A percentile compares a stretch with the other conserved stretches of the same genome.
Conservation (phyloP, 2,888 invertebrate genomes). For the Byasa hedistus region DNA sequence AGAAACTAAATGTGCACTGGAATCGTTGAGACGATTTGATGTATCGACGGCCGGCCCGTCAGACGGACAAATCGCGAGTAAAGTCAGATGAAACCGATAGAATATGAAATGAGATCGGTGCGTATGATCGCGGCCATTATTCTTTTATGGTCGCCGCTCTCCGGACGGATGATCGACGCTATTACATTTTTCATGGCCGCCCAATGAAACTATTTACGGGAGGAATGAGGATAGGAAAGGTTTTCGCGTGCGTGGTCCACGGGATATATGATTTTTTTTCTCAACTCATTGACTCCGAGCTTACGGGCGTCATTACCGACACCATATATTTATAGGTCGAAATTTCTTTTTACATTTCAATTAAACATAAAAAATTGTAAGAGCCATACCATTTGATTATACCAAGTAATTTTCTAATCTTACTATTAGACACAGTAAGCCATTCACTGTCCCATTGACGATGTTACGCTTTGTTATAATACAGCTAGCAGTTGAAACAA, state of each 20-base stretch:
- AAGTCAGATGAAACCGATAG: slow-evolving; percentile 52
- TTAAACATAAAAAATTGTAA: slow-evolving; percentile 38
- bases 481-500: too few relatives aligned
- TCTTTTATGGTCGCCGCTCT: slow-evolving; percentile 48
- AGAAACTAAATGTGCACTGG: slow-evolving; percentile 30
- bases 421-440: too few relatives aligned
- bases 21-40: slow-evolving; percentile 36
- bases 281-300: slow-evolving; percentile 68
- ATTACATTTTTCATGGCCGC: slow-evolving; percentile 60
- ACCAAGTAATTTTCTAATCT: too few relatives aligned
- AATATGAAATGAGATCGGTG: slow-evolving; percentile 51
- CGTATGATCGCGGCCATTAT: slow-evolving; percentile 47
- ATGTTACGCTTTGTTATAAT: too few relatives aligned
- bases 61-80: slow-evolving; percentile 46
- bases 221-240: slow-evolving; percentile 38
- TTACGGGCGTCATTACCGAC: slow-evolving; percentile 71
- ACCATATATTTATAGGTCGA: slow-evolving; percentile 64
- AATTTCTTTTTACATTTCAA: slow-evolving; percentile 68
- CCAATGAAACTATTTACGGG: slow-evolving; percentile 54
- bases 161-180: slow-evolving; percentile 52
- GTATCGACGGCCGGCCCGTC: slow-evolving; percentile 36
- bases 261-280: slow-evolving; percentile 55
- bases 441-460: too few relatives aligned
- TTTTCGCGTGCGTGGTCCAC: slow-evolving; percentile 52
- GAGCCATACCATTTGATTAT: not conserved